Base-by-base conservation (phyloP, 2,797 vertebrate species). In the Halcyon chelicuti region DNA sequence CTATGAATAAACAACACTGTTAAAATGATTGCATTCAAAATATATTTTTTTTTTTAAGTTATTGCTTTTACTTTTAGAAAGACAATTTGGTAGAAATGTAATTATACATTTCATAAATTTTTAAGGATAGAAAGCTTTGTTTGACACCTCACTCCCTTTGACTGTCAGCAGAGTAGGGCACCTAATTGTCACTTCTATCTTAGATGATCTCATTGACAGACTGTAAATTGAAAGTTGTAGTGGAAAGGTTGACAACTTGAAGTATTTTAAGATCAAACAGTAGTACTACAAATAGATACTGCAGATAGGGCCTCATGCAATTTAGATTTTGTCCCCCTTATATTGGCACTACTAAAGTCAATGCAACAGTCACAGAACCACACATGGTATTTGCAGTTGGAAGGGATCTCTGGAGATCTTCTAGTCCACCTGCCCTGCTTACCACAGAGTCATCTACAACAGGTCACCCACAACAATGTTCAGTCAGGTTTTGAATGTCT, bases 311-410 rank as follows among this genome's bases (percentile, higher is more conserved):
- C 16, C 39, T 85, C 7, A 12, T 40, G 12, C 2, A 20, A 40
- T 67, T 49, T 83, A 49, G 5, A 21, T 60, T 79, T 84, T 61
- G 75, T 2, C 2, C 10, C 5, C 2, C 7, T 49, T 61, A 16
- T 10, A 20, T 4, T n/a, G 14, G 18, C 39, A 44, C 35, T 74
- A 25, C 4, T 51, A 13, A 73, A 58, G 22, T 58, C 33, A 76
- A 57, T 37, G 35, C 9, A 62, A 5, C 46, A 77, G 11, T 44
- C 35, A 54, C 23, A 74, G 23, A 37, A 65, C 39, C 28, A 39
- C 21, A 23, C 5, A 6, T 17, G 47, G 31, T 21, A 14, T 7
- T 33, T 25, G 21, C 0, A 0, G 19, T 10, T 86, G 29, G n/a
- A 86, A 82, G 19, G 51, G 6, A 9, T 46, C 7, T 55, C 55